A percentile compares a stretch with the other conserved stretches of the same genome.
These are phyloP conservation scores for Anadara kagoshimensis DNA, from an alignment of 1,140 invertebrate genomes.

Conservation along the genomic window DNA sequence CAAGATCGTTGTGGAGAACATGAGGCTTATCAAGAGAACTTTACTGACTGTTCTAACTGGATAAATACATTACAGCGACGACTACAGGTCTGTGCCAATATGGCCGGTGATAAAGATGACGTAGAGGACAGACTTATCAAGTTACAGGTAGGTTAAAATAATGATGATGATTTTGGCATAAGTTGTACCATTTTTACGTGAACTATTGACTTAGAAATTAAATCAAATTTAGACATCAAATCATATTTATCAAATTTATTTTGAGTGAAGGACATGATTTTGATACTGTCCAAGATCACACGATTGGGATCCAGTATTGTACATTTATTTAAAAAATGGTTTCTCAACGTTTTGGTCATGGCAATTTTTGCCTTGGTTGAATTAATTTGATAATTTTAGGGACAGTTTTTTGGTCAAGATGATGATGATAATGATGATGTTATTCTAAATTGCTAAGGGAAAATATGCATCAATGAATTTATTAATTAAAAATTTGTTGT, in stretches of 20 bases:
- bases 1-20: constrained; percentile 91
- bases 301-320: too few relatives aligned
- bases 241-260: background rate
- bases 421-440: background rate
- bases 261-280: too few relatives aligned
- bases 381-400: too few relatives aligned
- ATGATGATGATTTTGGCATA: too few relatives aligned
- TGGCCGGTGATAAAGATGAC: constrained; percentile 89
- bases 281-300: too few relatives aligned
- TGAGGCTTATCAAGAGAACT: constrained; percentile 85
- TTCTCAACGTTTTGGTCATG: too few relatives aligned
- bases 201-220: background rate
- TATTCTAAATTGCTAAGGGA: background rate
- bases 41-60: constrained; percentile 85
- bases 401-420: background rate
- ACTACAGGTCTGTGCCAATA: constrained; percentile 85
- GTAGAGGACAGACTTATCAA: constrained; percentile 90
- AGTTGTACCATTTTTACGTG: too few relatives aligned
- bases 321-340: too few relatives aligned
- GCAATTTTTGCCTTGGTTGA: too few relatives aligned
- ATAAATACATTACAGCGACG: constrained; percentile 82
- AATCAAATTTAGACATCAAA: background rate
- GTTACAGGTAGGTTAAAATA: constrained; percentile 75
- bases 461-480: background rate
- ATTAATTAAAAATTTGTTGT: background rate